A percentile compares a stretch with the other conserved stretches of the same genome.
Conservation (phyloP, 2,113 vertebrate species). For the Cyrtonyx montezumae region DNA sequence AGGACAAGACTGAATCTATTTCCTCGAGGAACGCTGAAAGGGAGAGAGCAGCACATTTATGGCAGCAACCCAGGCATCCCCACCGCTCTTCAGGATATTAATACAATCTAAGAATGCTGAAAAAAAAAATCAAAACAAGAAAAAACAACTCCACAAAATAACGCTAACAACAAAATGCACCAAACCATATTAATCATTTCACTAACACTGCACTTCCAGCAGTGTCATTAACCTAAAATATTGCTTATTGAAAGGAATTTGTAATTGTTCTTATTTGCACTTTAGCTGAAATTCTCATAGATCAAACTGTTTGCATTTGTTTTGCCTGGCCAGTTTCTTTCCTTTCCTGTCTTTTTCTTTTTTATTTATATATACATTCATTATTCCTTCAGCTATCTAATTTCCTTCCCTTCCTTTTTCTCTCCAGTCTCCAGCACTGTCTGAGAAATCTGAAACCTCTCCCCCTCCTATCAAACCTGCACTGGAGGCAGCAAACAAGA, state of each 20-base stretch:
- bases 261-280: not conserved
- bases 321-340: conserved; percentile 9
- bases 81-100: not conserved
- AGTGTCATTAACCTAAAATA: conserved; percentile 47
- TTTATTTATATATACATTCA: not conserved
- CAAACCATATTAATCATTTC: not conserved
- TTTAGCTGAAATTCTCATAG: not conserved
- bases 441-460: not conserved
- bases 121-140: not conserved
- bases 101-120: not conserved
- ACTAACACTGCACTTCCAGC: conserved; percentile 33
- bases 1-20: not conserved
- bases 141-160: not conserved
- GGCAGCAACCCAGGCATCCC: not conserved
- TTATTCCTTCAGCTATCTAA: not conserved
- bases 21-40: not conserved
- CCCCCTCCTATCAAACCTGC: not conserved
- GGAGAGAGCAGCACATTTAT: not conserved
- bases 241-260: conserved; percentile 20
- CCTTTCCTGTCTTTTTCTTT: not conserved
- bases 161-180: not conserved
- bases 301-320: conserved; percentile 18
- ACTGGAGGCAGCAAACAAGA: conserved; percentile 33
- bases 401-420: not conserved
- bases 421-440: not conserved